Evolutionary conservation across 2,888 invertebrate species (phyloP), one percentile per base, ranked within the genome.

Genomic region (Petrolisthes manimaculis): DNA sequence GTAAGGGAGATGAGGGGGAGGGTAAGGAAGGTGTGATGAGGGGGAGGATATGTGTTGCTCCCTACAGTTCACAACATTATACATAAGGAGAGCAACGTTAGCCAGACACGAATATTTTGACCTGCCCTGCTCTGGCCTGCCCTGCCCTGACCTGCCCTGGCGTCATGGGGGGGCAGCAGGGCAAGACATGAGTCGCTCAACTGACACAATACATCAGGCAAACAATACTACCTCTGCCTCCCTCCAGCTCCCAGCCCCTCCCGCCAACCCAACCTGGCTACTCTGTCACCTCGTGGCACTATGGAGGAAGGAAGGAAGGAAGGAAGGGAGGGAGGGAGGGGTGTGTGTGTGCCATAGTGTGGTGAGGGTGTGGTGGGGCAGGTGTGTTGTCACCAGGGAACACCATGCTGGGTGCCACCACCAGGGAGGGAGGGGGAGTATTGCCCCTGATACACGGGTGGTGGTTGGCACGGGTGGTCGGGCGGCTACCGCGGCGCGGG

Each of bases 401-500:
- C 9, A 61, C 18, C 9, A 61, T 61, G 61, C 61, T 18, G 61
- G 18, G 53, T 78, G 84, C 54, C 53, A 61, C 14, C n/a, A 56
- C 5, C 18, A 37, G 84, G 54, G 37, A 21, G 71, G 37, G 21
- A 18, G 53, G 77, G 80, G 51, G 51, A 37, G 69, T 69, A 18
- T 12, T 18, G 74, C 77, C n/a, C 55, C 56, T 12, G 37, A 37
- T 37, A 37, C 37, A 1, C 24, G 71, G 86, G 82, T 67, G 77
- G 69, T 61, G 80, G 88, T 77, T 53, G 69, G 84, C 84, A 82
- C 79, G 83, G 89, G 56, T 71, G 82, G 74, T 55, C 71, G 74
- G 67, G 83, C 88, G 74, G 85, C 88, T 88, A 84, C 88, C 81
- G 88, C 88, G 54, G 81, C 74, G 83, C 79, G 84, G 88, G 88